Conservation (phyloP, 2,888 invertebrate genomes). For the Saturnia pavonia region DNA sequence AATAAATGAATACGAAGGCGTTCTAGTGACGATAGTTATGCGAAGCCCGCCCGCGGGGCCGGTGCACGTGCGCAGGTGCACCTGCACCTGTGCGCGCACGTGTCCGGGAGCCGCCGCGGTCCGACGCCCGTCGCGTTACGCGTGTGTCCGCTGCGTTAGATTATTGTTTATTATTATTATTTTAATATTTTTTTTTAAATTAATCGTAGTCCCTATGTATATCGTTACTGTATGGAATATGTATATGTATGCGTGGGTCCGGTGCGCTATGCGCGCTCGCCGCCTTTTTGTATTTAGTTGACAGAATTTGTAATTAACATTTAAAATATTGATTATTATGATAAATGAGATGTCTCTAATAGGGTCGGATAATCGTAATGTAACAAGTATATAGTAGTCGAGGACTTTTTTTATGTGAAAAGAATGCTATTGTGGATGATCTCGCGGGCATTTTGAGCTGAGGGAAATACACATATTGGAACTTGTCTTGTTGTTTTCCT, state of each 20-base stretch:
- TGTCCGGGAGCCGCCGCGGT: slow-evolving; percentile 17
- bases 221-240: slow-evolving; percentile 58
- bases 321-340: slow-evolving; percentile 45
- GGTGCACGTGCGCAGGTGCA: no score
- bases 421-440: slow-evolving; percentile 72
- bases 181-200: slow-evolving; percentile 53
- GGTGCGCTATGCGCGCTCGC: slow-evolving; percentile 73
- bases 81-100: not conserved
- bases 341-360: slow-evolving; percentile 53
- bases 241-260: slow-evolving; percentile 73
- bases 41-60: not conserved
- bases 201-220: slow-evolving; percentile 75
- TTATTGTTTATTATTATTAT: slow-evolving; percentile 27
- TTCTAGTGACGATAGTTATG: not conserved
- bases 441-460: slow-evolving; percentile 66
- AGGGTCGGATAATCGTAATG: slow-evolving; percentile 67
- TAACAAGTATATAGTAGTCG: slow-evolving; percentile 62
- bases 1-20: not conserved
- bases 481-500: slow-evolving; percentile 47
- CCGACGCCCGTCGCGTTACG: slow-evolving; percentile 41
- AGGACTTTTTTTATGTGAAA: slow-evolving; percentile 75
- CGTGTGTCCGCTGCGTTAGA: slow-evolving; percentile 55
- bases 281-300: slow-evolving; percentile 73
- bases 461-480: slow-evolving; percentile 76
- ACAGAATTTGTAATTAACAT: slow-evolving; percentile 77